These are phyloP conservation scores for Eutolmus rufibarbis DNA, from an alignment of 2,888 invertebrate genomes.

Conservation along the genomic window DNA sequence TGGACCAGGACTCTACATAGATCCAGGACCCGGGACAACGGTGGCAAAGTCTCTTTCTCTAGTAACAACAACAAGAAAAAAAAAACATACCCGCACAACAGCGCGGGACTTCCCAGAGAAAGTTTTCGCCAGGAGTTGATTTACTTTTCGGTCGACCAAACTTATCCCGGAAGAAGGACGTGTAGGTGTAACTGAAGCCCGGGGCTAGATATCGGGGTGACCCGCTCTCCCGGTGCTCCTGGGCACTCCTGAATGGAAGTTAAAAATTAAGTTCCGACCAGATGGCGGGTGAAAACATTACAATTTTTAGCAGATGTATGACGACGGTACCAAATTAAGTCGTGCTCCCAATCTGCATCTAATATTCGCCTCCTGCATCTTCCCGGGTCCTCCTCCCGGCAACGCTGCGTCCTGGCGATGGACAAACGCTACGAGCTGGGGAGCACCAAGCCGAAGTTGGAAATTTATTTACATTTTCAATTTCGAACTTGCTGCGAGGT, in stretches of 20 bases:
- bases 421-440: not conserved
- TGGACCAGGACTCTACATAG: not conserved
- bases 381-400: not conserved
- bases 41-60: too few relatives aligned
- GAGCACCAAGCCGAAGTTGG: not conserved
- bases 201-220: not conserved
- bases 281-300: conserved; percentile 24
- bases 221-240: not conserved
- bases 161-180: not conserved
- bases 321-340: not conserved
- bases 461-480: not conserved
- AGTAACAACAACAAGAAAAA: too few relatives aligned
- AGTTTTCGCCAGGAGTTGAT: conserved; percentile 23
- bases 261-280: conserved; percentile 24
- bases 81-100: not conserved
- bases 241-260: not conserved
- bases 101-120: not conserved
- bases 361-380: not conserved
- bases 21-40: not conserved
- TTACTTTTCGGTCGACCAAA: conserved; percentile 9
- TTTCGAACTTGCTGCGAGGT: not conserved
- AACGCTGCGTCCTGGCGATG: not conserved
- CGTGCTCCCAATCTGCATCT: not conserved
- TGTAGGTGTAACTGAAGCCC: not conserved
- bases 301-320: conserved; percentile 17